Conservation (phyloP, 2,113 vertebrate genomes). For the Syngnathus floridae region DNA sequence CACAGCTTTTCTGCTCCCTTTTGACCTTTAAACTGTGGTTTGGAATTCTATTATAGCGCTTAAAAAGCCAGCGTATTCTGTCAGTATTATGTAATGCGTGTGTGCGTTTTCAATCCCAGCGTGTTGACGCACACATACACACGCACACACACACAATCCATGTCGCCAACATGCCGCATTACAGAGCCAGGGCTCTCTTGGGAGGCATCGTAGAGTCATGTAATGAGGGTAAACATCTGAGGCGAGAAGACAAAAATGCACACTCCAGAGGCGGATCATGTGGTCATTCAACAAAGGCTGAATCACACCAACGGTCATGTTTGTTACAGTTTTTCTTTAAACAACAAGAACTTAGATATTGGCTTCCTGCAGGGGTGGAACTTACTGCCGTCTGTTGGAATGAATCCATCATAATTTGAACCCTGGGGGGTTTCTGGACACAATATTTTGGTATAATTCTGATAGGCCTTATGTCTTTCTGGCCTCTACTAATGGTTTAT, state of each 20-base stretch:
- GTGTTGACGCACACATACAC: slow-evolving; percentile 6
- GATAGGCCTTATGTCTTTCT: too few relatives aligned
- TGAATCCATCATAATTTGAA: too few relatives aligned
- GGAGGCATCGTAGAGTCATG: neutral
- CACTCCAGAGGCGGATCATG: neutral
- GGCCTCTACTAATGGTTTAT: too few relatives aligned
- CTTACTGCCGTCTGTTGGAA: too few relatives aligned
- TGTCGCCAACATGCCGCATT: slow-evolving; percentile 1
- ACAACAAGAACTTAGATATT: slow-evolving; percentile 1
- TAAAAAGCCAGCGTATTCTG: slow-evolving; percentile 15
- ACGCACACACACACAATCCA: neutral
- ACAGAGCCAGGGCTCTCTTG: neutral
- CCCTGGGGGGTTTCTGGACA: too few relatives aligned
- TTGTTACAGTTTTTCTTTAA: neutral
- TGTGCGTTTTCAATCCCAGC: slow-evolving; percentile 19
- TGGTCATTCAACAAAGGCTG: neutral
- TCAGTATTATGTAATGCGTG: slow-evolving; percentile 9
- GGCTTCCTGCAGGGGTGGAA: too few relatives aligned
- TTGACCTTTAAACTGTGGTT: slow-evolving; percentile 17
- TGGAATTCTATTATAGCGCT: slow-evolving; percentile 14
- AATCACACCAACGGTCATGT: neutral
- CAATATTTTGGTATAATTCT: too few relatives aligned
- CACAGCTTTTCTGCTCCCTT: slow-evolving; percentile 11
- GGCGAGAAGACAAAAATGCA: neutral
- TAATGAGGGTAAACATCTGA: slow-evolving; percentile 5